Conservation (phyloP, 2,888 invertebrate genomes). For the Taphrorychus bicolor region DNA sequence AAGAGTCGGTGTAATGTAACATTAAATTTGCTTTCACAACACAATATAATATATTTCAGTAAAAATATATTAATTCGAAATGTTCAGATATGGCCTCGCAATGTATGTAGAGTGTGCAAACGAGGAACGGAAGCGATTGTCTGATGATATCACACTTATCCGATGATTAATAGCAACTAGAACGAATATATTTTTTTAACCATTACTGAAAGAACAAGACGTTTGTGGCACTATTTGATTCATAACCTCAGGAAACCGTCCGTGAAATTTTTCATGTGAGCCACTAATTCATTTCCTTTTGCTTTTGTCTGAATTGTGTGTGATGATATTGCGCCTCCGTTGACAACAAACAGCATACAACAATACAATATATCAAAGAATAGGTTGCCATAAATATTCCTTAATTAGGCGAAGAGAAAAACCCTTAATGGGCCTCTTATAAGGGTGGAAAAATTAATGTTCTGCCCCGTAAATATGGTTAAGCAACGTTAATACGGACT, state of each 20-base stretch:
- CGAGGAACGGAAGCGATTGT: neutral
- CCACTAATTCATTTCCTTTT: neutral
- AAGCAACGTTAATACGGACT: slow-evolving; percentile 52
- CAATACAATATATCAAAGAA: neutral
- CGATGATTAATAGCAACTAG: slow-evolving; percentile 2
- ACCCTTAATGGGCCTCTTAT: slow-evolving; percentile 31
- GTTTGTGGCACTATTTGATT: neutral
- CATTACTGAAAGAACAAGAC: slow-evolving; percentile 1
- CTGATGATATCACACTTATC: neutral
- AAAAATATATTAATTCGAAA: neutral
- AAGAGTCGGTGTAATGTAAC: neutral
- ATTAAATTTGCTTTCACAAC: neutral
- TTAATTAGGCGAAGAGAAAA: slow-evolving; percentile 37
- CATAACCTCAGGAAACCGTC: neutral
- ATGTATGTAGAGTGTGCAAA: neutral
- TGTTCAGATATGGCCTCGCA: neutral
- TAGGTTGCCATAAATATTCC: slow-evolving; percentile 33
- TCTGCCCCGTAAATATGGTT: slow-evolving; percentile 53
- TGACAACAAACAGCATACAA: neutral
- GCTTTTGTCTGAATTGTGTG: neutral
- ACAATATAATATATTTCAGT: neutral
- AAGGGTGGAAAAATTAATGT: slow-evolving; percentile 54
- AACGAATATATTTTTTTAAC: neutral
- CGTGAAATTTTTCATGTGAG: slow-evolving; percentile 4
- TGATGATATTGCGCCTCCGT: neutral